Evolutionary conservation across 2,113 vertebrate genomes (phyloP).

Genomic region (Osmerus mordax): DNA sequence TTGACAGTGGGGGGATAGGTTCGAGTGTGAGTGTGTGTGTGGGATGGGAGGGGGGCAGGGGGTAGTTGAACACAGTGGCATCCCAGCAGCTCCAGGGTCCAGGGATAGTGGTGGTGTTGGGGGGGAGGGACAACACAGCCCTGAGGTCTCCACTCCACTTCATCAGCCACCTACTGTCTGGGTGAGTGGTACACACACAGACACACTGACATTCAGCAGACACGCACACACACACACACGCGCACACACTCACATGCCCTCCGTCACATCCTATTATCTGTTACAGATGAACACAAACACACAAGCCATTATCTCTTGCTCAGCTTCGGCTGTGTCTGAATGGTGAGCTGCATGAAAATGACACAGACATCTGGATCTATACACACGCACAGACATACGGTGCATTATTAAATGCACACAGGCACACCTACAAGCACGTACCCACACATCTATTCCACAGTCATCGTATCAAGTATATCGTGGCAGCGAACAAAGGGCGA

Average conservation of each 20-base stretch:
- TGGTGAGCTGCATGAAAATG: no score
- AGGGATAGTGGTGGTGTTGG: conserved; percentile 14
- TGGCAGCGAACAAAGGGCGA: background rate
- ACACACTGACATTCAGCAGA: background rate
- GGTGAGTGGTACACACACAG: background rate
- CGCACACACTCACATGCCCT: background rate
- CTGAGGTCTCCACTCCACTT: conserved; percentile 2
- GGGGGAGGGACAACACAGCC: conserved; percentile 6
- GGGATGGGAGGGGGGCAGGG: conserved; percentile 45
- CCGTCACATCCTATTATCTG: background rate
- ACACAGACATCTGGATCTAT: background rate
- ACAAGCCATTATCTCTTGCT: no score
- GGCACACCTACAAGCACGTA: background rate
- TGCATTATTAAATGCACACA: no score
- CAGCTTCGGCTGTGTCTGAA: no score
- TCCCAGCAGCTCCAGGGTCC: conserved; percentile 66
- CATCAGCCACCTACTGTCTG: background rate
- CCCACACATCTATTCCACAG: background rate
- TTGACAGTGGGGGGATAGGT: conserved; percentile 63
- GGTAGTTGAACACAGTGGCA: conserved; percentile 71
- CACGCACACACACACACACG: background rate
- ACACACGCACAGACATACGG: background rate
- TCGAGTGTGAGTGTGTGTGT: conserved; percentile 69
- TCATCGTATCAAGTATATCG: background rate
- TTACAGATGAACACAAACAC: no score